Percentiles rank a stretch among this genome's conserved stretches.
These are phyloP conservation scores for Torymus texanus DNA, from an alignment of 2,888 invertebrate species.

Conservation along the genomic window DNA sequence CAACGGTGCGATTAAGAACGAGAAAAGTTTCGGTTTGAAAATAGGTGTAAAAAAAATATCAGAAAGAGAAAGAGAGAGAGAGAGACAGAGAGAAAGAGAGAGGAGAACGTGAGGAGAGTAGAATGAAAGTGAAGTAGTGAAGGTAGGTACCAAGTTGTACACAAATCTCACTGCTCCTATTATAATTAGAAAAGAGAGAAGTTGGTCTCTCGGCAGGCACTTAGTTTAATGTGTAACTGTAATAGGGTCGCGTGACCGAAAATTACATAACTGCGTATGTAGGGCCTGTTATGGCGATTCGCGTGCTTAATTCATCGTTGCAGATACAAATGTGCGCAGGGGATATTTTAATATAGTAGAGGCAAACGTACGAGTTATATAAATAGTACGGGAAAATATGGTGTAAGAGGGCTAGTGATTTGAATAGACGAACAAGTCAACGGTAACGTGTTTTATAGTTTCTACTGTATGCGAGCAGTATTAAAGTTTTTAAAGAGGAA, in stretches of 20 bases:
- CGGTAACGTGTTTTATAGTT: too few relatives aligned
- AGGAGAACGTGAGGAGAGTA: background rate
- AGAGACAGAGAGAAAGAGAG: too few relatives aligned
- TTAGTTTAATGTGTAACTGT: conserved; percentile 32
- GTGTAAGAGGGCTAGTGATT: too few relatives aligned
- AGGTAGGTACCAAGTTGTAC: too few relatives aligned
- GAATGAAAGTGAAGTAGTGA: background rate
- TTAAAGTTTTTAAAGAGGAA: too few relatives aligned
- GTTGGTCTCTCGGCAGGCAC: background rate
- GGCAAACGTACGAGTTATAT: too few relatives aligned
- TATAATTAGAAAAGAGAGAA: conserved; percentile 42
- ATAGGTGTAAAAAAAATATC: background rate
- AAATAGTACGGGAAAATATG: too few relatives aligned
- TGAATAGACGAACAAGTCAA: too few relatives aligned
- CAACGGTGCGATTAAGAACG: conserved; percentile 19
- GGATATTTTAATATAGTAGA: background rate
- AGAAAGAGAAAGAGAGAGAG: too few relatives aligned
- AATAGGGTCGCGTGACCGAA: conserved; percentile 41
- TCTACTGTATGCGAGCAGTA: too few relatives aligned
- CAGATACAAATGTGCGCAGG: background rate
- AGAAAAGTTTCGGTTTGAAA: conserved; percentile 32
- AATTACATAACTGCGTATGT: conserved; percentile 29
- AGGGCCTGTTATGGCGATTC: background rate
- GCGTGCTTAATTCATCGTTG: conserved; percentile 35
- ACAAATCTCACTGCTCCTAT: conserved; percentile 30